These are phyloP conservation scores for Labeo catla DNA, from an alignment of 2,113 vertebrate genomes.

Conservation along the genomic window DNA sequence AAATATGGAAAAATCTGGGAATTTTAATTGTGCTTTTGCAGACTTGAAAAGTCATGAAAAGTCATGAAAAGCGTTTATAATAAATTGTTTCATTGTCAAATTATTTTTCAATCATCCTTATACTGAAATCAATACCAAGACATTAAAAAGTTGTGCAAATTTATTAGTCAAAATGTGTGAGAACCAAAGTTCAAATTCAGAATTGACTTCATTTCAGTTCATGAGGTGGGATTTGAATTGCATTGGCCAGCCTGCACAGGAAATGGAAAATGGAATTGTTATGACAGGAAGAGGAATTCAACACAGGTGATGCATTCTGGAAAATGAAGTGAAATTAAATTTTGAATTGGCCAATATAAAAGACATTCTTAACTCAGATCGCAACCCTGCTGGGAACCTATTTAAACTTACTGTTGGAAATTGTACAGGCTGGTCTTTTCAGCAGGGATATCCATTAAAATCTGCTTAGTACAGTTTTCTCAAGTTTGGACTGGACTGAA, in stretches of 20 bases:
- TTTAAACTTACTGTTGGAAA: slow-evolving; percentile 8
- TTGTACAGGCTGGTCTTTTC: neutral
- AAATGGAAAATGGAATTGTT: neutral
- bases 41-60: neutral
- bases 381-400: slow-evolving; percentile 13
- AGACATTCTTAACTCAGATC: neutral
- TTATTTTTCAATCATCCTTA: neutral
- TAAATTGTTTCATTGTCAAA: neutral
- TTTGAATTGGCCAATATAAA: neutral
- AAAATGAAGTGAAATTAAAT: neutral
- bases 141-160: neutral
- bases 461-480: neutral
- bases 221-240: neutral
- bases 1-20: neutral
- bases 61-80: no score
- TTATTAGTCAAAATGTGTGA: no score
- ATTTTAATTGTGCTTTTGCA: neutral
- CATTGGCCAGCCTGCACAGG: neutral
- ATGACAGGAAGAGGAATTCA: neutral
- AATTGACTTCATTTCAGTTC: neutral
- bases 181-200: neutral
- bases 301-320: neutral
- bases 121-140: neutral
- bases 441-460: slow-evolving; percentile 4
- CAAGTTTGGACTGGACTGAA: neutral